Evolutionary conservation across 92 coral and sea anemone species (phyloP).

Genomic region (Porites lobata): DNA sequence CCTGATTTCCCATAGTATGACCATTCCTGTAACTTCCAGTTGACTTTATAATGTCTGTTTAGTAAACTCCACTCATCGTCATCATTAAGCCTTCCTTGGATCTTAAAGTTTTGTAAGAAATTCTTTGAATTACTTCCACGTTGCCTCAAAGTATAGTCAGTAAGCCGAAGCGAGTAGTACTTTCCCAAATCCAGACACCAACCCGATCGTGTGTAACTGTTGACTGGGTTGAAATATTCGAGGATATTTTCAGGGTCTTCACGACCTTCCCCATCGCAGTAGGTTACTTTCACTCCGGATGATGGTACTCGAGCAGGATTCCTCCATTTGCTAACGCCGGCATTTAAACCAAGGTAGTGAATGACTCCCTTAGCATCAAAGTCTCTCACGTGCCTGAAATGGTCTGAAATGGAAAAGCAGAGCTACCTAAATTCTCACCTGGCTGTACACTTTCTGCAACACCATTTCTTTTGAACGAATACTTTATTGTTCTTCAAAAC

Average conservation of each 20-base stretch:
- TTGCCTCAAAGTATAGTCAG: neutral
- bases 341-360: neutral
- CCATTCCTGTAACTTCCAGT: too few relatives aligned
- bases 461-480: too few relatives aligned
- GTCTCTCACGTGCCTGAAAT: too few relatives aligned
- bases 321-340: neutral
- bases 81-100: neutral
- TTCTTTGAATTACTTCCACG: neutral
- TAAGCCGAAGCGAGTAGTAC: neutral
- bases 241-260: neutral
- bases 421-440: too few relatives aligned
- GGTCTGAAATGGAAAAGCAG: too few relatives aligned
- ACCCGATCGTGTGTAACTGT: neutral
- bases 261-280: neutral
- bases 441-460: too few relatives aligned
- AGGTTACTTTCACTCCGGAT: neutral
- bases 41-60: too few relatives aligned
- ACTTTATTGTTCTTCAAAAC: too few relatives aligned
- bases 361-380: too few relatives aligned
- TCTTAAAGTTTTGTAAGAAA: neutral
- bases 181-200: slow-evolving; percentile 10
- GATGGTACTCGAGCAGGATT: slow-evolving; percentile 5
- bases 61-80: neutral
- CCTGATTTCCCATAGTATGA: neutral
- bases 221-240: neutral